Evolutionary conservation across 2,113 vertebrate species (phyloP).

Genomic region (Macroglossus sobrinus): DNA sequence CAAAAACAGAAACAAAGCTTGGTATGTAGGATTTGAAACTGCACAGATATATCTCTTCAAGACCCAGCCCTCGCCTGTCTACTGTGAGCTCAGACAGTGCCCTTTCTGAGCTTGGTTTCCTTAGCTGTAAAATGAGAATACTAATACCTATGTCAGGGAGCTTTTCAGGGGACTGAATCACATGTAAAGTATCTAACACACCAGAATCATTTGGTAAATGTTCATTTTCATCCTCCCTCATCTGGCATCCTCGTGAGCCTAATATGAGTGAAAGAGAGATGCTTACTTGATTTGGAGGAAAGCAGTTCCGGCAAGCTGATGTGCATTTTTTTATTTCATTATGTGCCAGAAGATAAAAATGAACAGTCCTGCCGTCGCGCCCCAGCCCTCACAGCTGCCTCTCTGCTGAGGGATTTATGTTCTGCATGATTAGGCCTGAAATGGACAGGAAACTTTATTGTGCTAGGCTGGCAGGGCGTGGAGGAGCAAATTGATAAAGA

Average conservation of each 20-base stretch:
- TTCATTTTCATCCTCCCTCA: background rate
- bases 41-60: background rate
- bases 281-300: slow-evolving; percentile 25
- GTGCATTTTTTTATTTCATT: slow-evolving; percentile 44
- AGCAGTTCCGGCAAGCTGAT: background rate
- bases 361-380: slow-evolving; percentile 51
- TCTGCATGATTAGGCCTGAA: slow-evolving; percentile 79
- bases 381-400: slow-evolving; percentile 66
- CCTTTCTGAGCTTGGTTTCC: background rate
- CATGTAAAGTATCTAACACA: background rate
- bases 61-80: background rate
- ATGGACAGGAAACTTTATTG: slow-evolving; percentile 80
- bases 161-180: background rate
- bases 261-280: background rate
- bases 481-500: slow-evolving; percentile 79
- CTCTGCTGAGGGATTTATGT: slow-evolving; percentile 77
- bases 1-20: background rate
- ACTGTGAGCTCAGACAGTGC: background rate
- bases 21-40: background rate
- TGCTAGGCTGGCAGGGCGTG: slow-evolving; percentile 45
- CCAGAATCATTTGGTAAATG: slow-evolving; percentile 17
- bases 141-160: background rate
- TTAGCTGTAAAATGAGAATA: background rate
- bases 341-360: slow-evolving; percentile 44
- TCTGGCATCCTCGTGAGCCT: background rate